Conservation (phyloP, 2,797 vertebrate genomes). For the Girardinus metallicus region DNA sequence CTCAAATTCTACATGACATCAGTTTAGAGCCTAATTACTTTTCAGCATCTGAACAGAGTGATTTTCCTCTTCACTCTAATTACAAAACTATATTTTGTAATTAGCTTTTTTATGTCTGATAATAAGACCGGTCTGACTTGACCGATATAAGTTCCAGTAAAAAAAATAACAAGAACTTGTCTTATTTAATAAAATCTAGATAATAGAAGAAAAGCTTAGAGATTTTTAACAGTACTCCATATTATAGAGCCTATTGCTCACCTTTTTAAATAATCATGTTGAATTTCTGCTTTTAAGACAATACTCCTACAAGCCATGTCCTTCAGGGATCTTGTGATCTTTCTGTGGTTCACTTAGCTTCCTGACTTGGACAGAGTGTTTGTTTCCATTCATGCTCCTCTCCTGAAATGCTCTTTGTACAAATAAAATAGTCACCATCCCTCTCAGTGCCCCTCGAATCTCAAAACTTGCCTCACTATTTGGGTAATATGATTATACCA, state of each 20-base stretch:
- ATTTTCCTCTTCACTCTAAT: neutral
- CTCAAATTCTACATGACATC: neutral
- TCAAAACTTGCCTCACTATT: constrained; percentile 14
- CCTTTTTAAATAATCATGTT: neutral
- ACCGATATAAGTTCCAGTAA: neutral
- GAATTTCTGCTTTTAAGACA: constrained; percentile 20
- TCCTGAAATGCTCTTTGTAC: constrained; percentile 16
- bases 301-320: constrained; percentile 14
- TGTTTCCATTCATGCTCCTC: constrained; percentile 41
- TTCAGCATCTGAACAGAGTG: neutral
- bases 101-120: neutral
- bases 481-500: constrained; percentile 26
- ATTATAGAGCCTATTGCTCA: neutral
- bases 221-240: neutral
- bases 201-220: neutral
- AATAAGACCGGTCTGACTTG: neutral
- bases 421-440: neutral
- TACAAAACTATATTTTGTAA: neutral
- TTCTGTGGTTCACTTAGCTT: constrained; percentile 35
- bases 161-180: neutral
- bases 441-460: neutral
- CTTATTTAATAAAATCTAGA: neutral
- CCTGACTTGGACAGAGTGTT: constrained; percentile 56
- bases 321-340: constrained; percentile 67
- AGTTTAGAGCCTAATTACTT: neutral